A percentile compares a stretch with the other conserved stretches of the same genome.
phyloP scores from a whole-genome alignment of 2,797 vertebrate genomes.

The Alosa sapidissima region DNA sequence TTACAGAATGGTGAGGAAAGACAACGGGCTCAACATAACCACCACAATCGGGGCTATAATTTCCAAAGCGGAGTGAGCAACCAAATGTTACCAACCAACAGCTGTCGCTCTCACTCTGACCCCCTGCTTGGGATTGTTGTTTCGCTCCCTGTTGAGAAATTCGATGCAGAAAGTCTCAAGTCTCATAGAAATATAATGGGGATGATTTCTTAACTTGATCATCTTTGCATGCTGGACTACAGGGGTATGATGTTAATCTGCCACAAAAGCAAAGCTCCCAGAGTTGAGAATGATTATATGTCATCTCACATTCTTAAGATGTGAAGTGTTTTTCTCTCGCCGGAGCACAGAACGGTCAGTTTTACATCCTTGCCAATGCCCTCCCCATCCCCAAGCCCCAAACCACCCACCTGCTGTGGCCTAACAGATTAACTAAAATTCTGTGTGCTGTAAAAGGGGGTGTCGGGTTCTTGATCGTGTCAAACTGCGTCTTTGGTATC shows the following conservation, averaged over 20 bases:
- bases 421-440: conserved; percentile 52
- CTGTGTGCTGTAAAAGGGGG: conserved; percentile 41
- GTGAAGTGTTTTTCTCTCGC: conserved; percentile 3
- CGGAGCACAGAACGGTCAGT: background rate
- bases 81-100: background rate
- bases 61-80: conserved; percentile 44
- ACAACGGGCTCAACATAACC: conserved; percentile 38
- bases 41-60: conserved; percentile 36
- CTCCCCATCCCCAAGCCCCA: background rate
- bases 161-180: conserved; percentile 1
- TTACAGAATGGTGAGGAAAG: conserved; percentile 55
- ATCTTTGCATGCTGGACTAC: background rate
- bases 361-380: background rate
- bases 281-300: background rate
- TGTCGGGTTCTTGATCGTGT: conserved; percentile 51
- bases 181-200: background rate
- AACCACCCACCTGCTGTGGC: conserved; percentile 56
- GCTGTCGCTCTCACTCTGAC: background rate
- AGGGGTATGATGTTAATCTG: background rate
- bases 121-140: background rate
- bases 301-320: background rate
- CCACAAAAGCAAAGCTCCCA: background rate
- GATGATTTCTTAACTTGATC: conserved; percentile 9
- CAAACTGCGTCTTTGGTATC: conserved; percentile 47
- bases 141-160: background rate